These are phyloP conservation scores for Chorisops tibialis DNA, from an alignment of 2,888 invertebrate genomes.

Conservation along the genomic window DNA sequence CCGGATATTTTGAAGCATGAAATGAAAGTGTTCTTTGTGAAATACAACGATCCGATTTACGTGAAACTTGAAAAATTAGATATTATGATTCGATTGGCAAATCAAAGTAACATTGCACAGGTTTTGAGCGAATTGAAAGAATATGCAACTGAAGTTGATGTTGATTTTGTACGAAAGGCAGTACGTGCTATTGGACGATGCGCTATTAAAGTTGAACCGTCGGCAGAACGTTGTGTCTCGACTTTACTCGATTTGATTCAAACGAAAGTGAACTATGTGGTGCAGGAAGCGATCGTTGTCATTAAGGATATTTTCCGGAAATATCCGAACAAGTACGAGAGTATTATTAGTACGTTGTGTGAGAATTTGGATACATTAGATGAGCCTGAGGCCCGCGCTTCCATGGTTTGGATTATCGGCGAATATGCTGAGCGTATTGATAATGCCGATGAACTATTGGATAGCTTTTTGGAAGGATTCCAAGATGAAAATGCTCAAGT, in stretches of 20 bases:
- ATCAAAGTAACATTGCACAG: constrained; percentile 96
- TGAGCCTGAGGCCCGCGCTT: constrained; percentile 97
- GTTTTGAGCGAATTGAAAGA: constrained; percentile 97
- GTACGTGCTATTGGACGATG: constrained; percentile 98
- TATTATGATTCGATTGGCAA: constrained; percentile 98
- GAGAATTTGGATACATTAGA: constrained; percentile 98
- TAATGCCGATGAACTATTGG: constrained; percentile 96
- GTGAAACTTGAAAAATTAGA: constrained; percentile 98
- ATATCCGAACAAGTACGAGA: constrained; percentile 99
- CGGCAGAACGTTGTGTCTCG: constrained; percentile 97
- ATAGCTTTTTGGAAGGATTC: constrained; percentile 97
- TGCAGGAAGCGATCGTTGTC: constrained; percentile 99
- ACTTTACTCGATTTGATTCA: constrained; percentile 96
- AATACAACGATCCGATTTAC: constrained; percentile 99
- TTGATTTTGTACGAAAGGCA: constrained; percentile 98
- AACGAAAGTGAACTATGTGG: constrained; percentile 99
- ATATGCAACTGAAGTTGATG: constrained; percentile 98
- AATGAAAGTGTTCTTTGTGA: constrained; percentile 99
- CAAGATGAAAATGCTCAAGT: constrained; percentile 96
- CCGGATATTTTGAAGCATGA: constrained; percentile 98
- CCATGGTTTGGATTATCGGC: constrained; percentile 95
- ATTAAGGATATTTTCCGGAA: constrained; percentile 97
- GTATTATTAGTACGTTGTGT: constrained; percentile 97
- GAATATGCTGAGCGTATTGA: constrained; percentile 99
- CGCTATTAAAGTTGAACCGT: constrained; percentile 96